Evolutionary conservation across 2,113 vertebrate species (phyloP), one percentile per base, ranked within the genome.

Genomic region (Thunnus maccoyii): DNA sequence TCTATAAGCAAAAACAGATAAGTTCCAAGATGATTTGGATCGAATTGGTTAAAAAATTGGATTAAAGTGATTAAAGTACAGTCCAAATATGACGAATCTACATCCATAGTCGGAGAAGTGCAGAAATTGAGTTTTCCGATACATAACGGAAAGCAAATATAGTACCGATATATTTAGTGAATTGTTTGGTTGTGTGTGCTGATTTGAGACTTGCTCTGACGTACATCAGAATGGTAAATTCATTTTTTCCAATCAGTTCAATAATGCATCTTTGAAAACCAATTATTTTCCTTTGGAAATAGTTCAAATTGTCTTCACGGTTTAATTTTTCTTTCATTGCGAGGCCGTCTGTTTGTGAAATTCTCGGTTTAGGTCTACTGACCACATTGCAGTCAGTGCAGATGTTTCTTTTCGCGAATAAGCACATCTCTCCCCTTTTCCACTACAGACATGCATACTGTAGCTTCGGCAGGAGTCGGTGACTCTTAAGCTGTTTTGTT

Each of bases 401-500:
- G n/a, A 16, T 14, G n/a, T 22, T 47, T 7, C 18, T 16, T 4
- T 55, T 54, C 46, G 13, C 44, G 10, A 9, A 41, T 41, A 4
- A 41, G 25, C 44, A 54, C 30, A 20, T 30, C 10, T 32, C 16
- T 77, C 15, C 30, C 48, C 51, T 11, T 15, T 48, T 76, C 1
- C 1, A 7, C 11, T 44, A 15, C 17, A 18, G 36, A 32, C 55
- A 55, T n/a, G 27, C 27, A 36, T 7, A 9, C 36, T 41, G 36
- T 10, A 20, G 5, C 11, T 74, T 51, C 22, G 22, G 22, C 22
- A 22, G 22, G 22, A 9, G 18, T 30, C 27, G 27, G 27, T 30
- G 25, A 64, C 52, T 68, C 30, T 44, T 5, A 6, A 51, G 25
- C 51, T 74, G 75, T 87, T 85, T 74, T 67, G 60, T 77, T 46